Percentiles rank a stretch among this genome's conserved stretches.
Conservation (phyloP, 2,797 vertebrate species). For the Lithobates pipiens region DNA sequence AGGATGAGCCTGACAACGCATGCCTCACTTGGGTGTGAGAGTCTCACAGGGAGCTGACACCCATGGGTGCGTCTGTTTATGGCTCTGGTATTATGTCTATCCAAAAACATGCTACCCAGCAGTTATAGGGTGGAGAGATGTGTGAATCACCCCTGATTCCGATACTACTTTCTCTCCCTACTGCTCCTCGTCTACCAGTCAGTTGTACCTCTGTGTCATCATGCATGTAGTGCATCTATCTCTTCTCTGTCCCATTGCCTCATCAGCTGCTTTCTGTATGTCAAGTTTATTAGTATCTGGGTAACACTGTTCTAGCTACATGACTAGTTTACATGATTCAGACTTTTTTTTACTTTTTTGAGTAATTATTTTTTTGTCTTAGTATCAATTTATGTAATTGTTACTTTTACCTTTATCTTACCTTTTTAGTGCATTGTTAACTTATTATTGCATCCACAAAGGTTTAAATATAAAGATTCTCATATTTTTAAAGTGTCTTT, state of each 20-base stretch:
- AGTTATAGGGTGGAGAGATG: conserved; percentile 34
- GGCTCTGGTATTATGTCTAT: conserved; percentile 37
- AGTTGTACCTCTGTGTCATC: neutral
- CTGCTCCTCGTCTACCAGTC: neutral
- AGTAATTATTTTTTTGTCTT: neutral
- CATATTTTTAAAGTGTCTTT: too few relatives aligned
- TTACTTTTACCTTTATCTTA: neutral
- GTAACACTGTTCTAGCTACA: neutral
- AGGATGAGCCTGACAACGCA: conserved; percentile 52
- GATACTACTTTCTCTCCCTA: conserved; percentile 23
- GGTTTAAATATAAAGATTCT: too few relatives aligned
- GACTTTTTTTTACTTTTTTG: too few relatives aligned
- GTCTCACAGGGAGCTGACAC: conserved; percentile 36
- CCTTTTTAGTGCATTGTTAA: neutral
- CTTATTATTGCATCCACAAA: neutral
- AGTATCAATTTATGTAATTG: neutral
- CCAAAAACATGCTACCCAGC: conserved; percentile 37
- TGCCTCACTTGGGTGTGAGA: conserved; percentile 60
- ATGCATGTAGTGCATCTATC: neutral
- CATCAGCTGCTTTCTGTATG: neutral
- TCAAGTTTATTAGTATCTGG: neutral
- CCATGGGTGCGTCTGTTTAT: conserved; percentile 61
- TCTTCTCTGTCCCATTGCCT: too few relatives aligned
- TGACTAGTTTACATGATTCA: neutral
- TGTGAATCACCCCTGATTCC: conserved; percentile 4